Base-by-base conservation (phyloP, 1,140 invertebrate genomes). In the Drosophila ironensis region DNA sequence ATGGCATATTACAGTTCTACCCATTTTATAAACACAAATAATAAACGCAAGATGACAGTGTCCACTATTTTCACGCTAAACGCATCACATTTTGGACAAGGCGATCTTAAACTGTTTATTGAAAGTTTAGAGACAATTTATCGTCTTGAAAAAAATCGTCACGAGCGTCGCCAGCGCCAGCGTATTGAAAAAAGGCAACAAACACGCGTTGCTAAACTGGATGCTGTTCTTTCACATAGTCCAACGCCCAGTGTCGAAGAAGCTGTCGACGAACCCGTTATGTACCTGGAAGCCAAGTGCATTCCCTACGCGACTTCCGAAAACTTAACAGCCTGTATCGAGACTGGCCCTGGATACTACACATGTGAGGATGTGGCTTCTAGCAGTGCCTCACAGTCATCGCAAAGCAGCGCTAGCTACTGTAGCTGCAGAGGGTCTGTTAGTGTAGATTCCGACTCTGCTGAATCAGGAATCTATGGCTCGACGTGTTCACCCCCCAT, bases 71-170 rank as follows among this genome's bases (percentile, higher is more conserved):
- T 53, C 11, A 87, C 66, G 0, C 33, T 89, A 8, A 67, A 89
- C 17, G 76, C 84, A 8, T 20, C 50, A 0, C 50, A 48, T 4
- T 89, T 89, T 27, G 28, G 22, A 0, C 41, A 64, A 20, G 16
- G 37, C 0, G 88, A 89, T 19, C 35, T 89, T 9, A 20, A 22
- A 0, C 35, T 88, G 0, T 89, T 88, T 12, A 60, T 89, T 0
- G 80, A 89, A 7, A 78, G 71, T 22, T 20, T 89, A 35, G 87
- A 89, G 28, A 88, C 67, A 0, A 82, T 89, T 3, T 35, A 68
- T 0, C 69, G 72, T n/a, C 24, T 89, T 3, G 66, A 82, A 4
- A 63, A 68, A 6, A 60, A 89, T 12, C 60, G 71, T 0, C 56
- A 73, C 4, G 82, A 82, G 20, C 60, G 69, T 2, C 47, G 70